Conservation (phyloP, 2,888 invertebrate species). For the Drosophila longiperda region DNA sequence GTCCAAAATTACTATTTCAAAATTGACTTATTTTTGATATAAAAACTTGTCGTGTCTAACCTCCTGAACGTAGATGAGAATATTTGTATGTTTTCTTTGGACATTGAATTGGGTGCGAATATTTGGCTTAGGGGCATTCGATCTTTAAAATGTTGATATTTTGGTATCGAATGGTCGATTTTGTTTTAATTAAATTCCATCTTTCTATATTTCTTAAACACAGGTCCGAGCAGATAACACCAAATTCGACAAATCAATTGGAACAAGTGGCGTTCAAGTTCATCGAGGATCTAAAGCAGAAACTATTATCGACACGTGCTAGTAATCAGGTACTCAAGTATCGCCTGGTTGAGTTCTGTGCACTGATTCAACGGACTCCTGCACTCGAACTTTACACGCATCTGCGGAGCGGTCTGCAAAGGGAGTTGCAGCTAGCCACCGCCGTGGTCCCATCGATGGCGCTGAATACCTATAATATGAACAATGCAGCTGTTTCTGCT, state of each 20-base stretch:
- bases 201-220: not conserved
- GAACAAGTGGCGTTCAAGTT: conserved; percentile 81
- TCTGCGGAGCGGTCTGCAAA: conserved; percentile 82
- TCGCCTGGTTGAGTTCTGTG: conserved; percentile 79
- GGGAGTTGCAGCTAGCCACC: conserved; percentile 82
- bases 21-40: not conserved
- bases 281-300: conserved; percentile 81
- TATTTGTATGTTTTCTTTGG: not conserved
- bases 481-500: conserved; percentile 44
- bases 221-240: conserved; percentile 76
- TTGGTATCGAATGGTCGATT: not conserved
- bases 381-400: conserved; percentile 82
- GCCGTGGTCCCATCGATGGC: conserved; percentile 70
- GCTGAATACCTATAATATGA: conserved; percentile 75
- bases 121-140: not conserved
- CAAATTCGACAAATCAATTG: conserved; percentile 67
- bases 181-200: conserved; percentile 1
- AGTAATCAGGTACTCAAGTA: conserved; percentile 77
- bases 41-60: not conserved
- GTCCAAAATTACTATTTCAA: not conserved
- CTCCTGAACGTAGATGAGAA: not conserved
- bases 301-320: conserved; percentile 74
- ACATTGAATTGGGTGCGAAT: not conserved
- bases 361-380: conserved; percentile 73
- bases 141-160: not conserved